A percentile compares a stretch with the other conserved stretches of the same genome.
Evolutionary conservation across 2,797 vertebrate genomes (phyloP).

Genomic region (Buceros bicornis): DNA sequence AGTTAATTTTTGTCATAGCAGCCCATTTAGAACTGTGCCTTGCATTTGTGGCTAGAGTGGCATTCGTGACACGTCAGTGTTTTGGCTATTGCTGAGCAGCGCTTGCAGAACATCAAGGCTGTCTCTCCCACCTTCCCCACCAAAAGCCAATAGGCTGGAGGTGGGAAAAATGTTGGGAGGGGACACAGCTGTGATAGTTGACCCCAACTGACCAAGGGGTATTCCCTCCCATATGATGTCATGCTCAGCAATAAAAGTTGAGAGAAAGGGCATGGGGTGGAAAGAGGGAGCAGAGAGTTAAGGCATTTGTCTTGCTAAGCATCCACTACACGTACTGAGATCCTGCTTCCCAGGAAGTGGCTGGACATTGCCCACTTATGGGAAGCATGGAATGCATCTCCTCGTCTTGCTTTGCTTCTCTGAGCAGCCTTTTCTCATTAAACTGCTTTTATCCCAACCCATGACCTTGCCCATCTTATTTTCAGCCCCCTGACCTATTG

Average conservation of each 20-base stretch:
- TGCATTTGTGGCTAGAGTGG: neutral
- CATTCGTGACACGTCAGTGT: neutral
- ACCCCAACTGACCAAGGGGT: neutral
- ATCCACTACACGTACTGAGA: neutral
- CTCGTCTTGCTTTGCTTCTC: neutral
- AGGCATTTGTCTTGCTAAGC: neutral
- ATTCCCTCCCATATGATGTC: too few relatives aligned
- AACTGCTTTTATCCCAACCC: neutral
- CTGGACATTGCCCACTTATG: neutral
- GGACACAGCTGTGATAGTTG: neutral
- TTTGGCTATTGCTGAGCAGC: neutral
- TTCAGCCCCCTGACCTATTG: neutral
- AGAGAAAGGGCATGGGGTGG: rapidly evolving
- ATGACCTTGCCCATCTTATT: neutral
- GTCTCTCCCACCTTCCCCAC: neutral
- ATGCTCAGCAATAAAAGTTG: neutral
- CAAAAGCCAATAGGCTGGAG: neutral
- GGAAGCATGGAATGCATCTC: neutral
- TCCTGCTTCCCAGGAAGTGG: neutral
- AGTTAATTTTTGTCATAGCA: neutral
- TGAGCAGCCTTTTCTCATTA: neutral
- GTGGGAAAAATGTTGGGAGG: neutral
- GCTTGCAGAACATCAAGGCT: neutral
- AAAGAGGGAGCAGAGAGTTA: rapidly evolving
- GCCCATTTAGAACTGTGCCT: neutral